phyloP scores from a whole-genome alignment of 2,113 vertebrate species.

The Pterocles gutturalis region DNA sequence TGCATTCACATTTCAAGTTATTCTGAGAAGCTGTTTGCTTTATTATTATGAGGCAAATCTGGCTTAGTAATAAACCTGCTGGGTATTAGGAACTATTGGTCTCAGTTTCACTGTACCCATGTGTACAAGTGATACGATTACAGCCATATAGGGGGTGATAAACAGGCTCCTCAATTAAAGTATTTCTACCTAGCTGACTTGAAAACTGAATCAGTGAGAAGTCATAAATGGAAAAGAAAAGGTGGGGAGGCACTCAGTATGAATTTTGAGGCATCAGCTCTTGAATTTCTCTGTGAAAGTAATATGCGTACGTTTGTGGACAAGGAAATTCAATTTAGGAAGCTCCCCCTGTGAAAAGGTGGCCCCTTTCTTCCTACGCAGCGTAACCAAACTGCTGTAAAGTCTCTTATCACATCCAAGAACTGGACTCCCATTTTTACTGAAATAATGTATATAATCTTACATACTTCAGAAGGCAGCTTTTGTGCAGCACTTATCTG shows the following conservation, averaged over 20 bases:
- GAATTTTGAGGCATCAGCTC: background rate
- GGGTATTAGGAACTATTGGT: background rate
- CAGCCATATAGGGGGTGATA: background rate
- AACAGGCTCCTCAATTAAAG: background rate
- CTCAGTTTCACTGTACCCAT: background rate
- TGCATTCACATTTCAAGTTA: background rate
- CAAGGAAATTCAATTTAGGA: background rate
- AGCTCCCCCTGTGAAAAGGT: background rate
- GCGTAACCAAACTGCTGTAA: background rate
- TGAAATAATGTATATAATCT: background rate
- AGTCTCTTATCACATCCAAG: background rate
- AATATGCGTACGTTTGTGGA: fast-evolving
- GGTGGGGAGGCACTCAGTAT: background rate
- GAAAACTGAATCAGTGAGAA: background rate
- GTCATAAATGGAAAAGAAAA: background rate
- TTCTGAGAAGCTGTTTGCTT: background rate
- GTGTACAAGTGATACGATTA: background rate
- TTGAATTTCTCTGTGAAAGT: background rate
- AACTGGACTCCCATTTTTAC: background rate
- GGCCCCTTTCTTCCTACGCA: background rate
- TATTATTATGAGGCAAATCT: background rate
- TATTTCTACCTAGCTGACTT: background rate
- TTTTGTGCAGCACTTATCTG: background rate
- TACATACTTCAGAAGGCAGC: background rate
- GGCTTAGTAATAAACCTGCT: background rate